Base-by-base conservation (phyloP, 2,888 invertebrate species). In the Tetragnatha montana region DNA sequence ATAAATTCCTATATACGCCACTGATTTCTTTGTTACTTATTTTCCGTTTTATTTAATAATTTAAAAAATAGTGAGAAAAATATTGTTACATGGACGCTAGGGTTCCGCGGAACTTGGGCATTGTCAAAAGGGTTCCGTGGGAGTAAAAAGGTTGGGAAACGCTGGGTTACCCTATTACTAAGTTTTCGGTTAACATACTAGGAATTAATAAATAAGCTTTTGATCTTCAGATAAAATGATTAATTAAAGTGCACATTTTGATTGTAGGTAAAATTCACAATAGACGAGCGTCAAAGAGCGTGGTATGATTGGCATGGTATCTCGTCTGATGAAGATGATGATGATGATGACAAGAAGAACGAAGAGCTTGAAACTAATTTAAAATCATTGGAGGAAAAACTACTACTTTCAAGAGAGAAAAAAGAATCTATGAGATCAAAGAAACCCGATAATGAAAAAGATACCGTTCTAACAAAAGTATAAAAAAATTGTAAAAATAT, bases 241-340 rank as follows among this genome's bases (percentile, higher is more conserved):
- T n/a, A 3, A 68, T 68, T 35, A 35, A 35, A 35, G 4, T 21
- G 17, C 22, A 74, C 8, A 8, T 47, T 74, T 21, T 2, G 47
- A 69, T 79, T 85, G 14, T n/a, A 86, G 86, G 73, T 86, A n/a
- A 7, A 21, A 1, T 86, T 74, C 47, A 35, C 19, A 22, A 80
- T 86, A 35, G 86, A 86, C 49, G 12, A 49, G 3, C 4, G 17
- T 6, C n/a, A 35, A 35, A 47, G n/a, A 35, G 60, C 35, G 2
- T 35, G 35, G 35, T 35, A 35, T 35, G 35, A 35, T 8, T 86
- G 86, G 86, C 80, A 86, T 74, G 86, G 80, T 21, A 19, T 74
- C 14, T n/a, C 80, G 1, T 12, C 68, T 49, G 7, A 50, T 2
- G 51, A 71, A 8, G 47, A 50, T 71, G 71, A 69, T n/a, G 17